Percentiles rank a stretch among this genome's conserved stretches.
These are phyloP conservation scores for Drosophila nasuta DNA, from an alignment of 1,140 invertebrate species.

Conservation along the genomic window DNA sequence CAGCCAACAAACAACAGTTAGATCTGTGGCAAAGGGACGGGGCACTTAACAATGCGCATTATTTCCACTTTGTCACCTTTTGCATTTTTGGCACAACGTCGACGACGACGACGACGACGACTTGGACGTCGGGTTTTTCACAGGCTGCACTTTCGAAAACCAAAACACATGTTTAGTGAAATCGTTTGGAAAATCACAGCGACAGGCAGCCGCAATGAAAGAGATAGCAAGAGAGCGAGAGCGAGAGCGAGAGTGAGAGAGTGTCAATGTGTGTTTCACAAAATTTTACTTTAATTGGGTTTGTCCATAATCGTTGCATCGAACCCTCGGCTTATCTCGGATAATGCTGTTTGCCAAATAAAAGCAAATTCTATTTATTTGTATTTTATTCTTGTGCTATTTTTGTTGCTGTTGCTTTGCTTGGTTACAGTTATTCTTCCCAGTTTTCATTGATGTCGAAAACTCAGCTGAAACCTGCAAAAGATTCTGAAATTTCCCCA, in stretches of 20 bases:
- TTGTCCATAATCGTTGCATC: constrained; percentile 82
- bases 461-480: neutral
- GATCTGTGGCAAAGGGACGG: constrained; percentile 14
- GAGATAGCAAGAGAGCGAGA: neutral
- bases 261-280: constrained; percentile 36
- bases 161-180: constrained; percentile 82
- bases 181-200: constrained; percentile 80
- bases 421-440: neutral
- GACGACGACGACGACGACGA: constrained; percentile 31
- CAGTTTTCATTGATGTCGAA: constrained; percentile 56
- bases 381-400: constrained; percentile 66
- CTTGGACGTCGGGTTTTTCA: constrained; percentile 55
- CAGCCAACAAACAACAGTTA: constrained; percentile 1
- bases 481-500: neutral
- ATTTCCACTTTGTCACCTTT: constrained; percentile 84
- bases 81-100: constrained; percentile 37
- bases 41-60: constrained; percentile 72
- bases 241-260: neutral
- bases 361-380: constrained; percentile 78
- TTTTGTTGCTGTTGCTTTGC: constrained; percentile 12
- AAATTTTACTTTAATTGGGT: constrained; percentile 78
- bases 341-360: constrained; percentile 84
- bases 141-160: constrained; percentile 61
- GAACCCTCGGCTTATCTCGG: constrained; percentile 82
- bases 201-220: constrained; percentile 13